Evolutionary conservation across 1,140 invertebrate genomes (phyloP), one percentile per base, ranked within the genome.

Genomic region (Hyphantria cunea): DNA sequence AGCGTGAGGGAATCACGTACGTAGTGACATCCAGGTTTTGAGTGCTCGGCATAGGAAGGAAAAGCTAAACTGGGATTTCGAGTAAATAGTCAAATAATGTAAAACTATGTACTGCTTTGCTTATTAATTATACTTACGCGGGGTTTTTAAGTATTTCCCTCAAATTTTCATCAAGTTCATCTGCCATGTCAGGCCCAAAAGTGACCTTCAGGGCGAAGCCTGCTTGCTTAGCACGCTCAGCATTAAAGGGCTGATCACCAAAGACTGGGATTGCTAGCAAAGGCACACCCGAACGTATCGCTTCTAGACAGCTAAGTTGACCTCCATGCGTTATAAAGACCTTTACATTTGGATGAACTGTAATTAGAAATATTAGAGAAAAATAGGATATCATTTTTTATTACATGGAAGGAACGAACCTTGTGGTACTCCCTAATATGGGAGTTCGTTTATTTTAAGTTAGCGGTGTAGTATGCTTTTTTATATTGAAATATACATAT

Each of bases 251-350:
- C 61, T 82, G 94, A 67, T 95, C 94, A 3, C 85, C 89, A 39
- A 92, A 91, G 6, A 95, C 75, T 7, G 94, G 94, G 51, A 95
- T 87, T 25, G 91, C 92, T 52, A 95, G 76, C 31, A 94, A 86
- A 0, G 94, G 94, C 6, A 93, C 92, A 6, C 89, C 92, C 34
- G 89, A 91, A 32, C 92, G 89, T 9, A 94, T 68, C 0, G 93
- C 91, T 77, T 95, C 94, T 65, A 92, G 84, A 0, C 91, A 79
- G 25, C 94, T 93, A n/a, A 94, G 84, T 11, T 93, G 80, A 0
- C 94, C 94, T 49, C 94, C 94, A 68, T 95, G 93, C 6, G 92
- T 93, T n/a, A 95, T 92, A 66, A 95, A 95, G 1, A 94, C 53
- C 68, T 92, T 92, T 0, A 77, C 33, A 49, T 82, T 79, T 7